A percentile compares a stretch with the other conserved stretches of the same genome.
Conservation (phyloP, 2,113 vertebrate species). For the Zosterops pallidus region DNA sequence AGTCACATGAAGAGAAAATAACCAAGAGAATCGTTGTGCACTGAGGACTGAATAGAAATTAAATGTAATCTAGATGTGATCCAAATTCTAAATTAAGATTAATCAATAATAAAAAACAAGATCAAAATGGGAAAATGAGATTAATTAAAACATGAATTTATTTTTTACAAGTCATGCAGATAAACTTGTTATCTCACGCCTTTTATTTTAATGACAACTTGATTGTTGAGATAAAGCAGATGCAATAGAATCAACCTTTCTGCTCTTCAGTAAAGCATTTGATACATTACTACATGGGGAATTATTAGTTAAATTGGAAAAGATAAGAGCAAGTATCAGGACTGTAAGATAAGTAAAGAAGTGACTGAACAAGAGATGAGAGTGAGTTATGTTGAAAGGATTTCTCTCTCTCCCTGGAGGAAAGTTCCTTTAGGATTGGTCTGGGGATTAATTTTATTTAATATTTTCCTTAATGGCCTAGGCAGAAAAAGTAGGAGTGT, state of each 20-base stretch:
- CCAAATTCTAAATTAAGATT: neutral
- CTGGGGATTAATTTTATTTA: constrained; percentile 71
- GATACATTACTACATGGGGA: constrained; percentile 13
- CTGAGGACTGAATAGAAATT: neutral
- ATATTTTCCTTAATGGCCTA: constrained; percentile 70
- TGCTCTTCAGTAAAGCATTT: neutral
- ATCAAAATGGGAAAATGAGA: neutral
- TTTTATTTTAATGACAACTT: neutral
- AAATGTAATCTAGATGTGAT: neutral
- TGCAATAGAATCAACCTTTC: neutral
- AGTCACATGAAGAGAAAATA: neutral
- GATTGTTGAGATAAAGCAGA: neutral
- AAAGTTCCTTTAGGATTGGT: constrained; percentile 67
- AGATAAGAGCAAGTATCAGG: constrained; percentile 26
- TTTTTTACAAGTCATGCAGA: neutral
- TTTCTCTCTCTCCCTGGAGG: constrained; percentile 49
- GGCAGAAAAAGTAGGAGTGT: constrained; percentile 66
- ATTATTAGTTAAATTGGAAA: constrained; percentile 61
- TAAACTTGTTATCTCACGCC: neutral
- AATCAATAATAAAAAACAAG: neutral
- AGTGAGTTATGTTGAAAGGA: constrained; percentile 39
- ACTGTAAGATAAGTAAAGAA: constrained; percentile 41
- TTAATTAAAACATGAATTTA: neutral
- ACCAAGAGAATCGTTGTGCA: neutral
- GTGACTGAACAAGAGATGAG: neutral